Evolutionary conservation across 1,140 invertebrate genomes (phyloP).

Genomic region (Drosophila sucinea): DNA sequence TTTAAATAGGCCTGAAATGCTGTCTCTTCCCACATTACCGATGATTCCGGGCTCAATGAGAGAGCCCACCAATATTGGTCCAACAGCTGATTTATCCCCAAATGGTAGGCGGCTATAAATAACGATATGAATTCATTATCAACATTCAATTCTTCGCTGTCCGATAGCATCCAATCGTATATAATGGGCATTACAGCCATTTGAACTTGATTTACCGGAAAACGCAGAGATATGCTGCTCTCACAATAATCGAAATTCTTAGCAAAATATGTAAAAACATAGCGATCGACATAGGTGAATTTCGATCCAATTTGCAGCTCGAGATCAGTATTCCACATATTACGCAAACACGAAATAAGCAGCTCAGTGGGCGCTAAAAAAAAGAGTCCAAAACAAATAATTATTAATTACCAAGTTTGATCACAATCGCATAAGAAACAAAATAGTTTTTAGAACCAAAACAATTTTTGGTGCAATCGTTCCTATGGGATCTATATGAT

Average conservation of each 20-base stretch:
- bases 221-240: conserved; percentile 3
- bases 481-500: too few species aligned
- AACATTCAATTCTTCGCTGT: not conserved
- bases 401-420: too few species aligned
- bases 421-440: too few species aligned
- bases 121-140: conserved; percentile 10
- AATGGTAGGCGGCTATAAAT: conserved; percentile 21
- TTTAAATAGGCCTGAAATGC: conserved; percentile 28
- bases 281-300: conserved; percentile 31
- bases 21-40: conserved; percentile 24
- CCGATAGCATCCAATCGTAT: conserved; percentile 45
- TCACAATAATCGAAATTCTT: not conserved
- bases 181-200: conserved; percentile 21
- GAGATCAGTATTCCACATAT: conserved; percentile 34
- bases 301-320: conserved; percentile 34
- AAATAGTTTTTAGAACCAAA: too few species aligned
- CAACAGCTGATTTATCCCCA: conserved; percentile 18
- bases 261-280: conserved; percentile 25
- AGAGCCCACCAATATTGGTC: conserved; percentile 33
- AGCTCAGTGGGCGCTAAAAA: conserved; percentile 14
- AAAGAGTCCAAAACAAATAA: not conserved
- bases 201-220: conserved; percentile 18
- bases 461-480: too few species aligned
- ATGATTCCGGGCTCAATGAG: accelerated
- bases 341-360: not conserved